phyloP scores from a whole-genome alignment of 2,888 invertebrate species.

The Hermodice carunculata region DNA sequence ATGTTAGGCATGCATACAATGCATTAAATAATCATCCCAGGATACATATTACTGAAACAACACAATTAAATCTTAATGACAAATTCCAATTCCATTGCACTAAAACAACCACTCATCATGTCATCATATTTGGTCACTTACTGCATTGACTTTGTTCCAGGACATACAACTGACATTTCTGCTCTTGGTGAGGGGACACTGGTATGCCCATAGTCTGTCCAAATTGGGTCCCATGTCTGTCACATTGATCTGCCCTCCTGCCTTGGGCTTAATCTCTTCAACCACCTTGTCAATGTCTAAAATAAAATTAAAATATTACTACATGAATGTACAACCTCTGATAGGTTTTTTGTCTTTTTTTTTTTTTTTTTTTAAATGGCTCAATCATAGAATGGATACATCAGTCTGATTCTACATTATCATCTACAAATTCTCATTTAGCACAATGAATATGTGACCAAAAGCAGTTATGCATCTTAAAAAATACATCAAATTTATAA shows the following conservation, averaged over 20 bases:
- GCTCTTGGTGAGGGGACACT: constrained; percentile 61
- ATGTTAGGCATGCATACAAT: background rate
- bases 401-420: background rate
- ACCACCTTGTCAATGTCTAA: constrained; percentile 47
- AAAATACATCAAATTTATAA: too few relatives aligned
- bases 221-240: constrained; percentile 62
- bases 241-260: constrained; percentile 38
- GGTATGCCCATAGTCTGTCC: constrained; percentile 66
- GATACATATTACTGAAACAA: background rate
- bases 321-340: background rate
- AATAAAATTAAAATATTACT: constrained; percentile 4
- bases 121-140: constrained; percentile 43
- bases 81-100: too few relatives aligned
- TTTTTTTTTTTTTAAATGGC: background rate
- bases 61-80: background rate
- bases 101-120: too few relatives aligned
- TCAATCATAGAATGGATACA: background rate
- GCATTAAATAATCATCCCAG: background rate
- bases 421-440: background rate
- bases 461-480: too few relatives aligned
- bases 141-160: constrained; percentile 67
- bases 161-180: constrained; percentile 66
- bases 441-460: too few relatives aligned
- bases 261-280: constrained; percentile 17
- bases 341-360: background rate